These are phyloP conservation scores for Nebria ingens DNA, from an alignment of 1,140 invertebrate species.

Conservation along the genomic window DNA sequence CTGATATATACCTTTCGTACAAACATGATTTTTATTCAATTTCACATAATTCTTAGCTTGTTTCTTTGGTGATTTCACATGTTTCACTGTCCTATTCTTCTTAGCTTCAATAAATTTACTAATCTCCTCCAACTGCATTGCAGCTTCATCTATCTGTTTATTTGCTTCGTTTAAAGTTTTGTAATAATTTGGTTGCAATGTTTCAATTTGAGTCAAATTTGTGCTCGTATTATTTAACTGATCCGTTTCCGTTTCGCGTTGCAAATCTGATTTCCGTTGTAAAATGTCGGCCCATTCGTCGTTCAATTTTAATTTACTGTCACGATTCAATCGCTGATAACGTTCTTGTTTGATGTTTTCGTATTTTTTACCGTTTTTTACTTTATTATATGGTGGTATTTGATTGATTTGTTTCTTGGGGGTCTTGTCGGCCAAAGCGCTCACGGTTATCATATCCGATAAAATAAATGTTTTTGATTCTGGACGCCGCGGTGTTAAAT, in stretches of 20 bases:
- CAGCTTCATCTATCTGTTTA: neutral
- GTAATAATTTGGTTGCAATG: neutral
- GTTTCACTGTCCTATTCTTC: neutral
- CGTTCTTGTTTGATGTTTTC: neutral
- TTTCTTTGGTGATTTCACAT: neutral
- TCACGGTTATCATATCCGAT: neutral
- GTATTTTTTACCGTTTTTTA: neutral
- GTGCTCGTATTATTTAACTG: neutral
- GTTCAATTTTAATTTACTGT: neutral
- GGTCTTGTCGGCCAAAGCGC: neutral
- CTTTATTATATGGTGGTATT: constrained; percentile 1
- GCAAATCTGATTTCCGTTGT: too few relatives aligned
- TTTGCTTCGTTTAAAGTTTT: neutral
- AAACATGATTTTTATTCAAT: neutral
- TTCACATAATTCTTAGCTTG: neutral
- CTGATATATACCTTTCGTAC: neutral
- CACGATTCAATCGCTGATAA: neutral
- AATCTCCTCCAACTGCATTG: neutral
- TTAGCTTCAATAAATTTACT: neutral
- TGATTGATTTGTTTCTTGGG: neutral
- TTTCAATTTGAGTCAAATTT: too few relatives aligned
- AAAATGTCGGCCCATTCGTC: neutral
- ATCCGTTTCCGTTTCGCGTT: neutral
- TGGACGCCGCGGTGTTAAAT: neutral
- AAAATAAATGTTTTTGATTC: neutral